A percentile compares a stretch with the other conserved stretches of the same genome.
Evolutionary conservation across 2,797 vertebrate species (phyloP).

Genomic region (Cygnus olor): DNA sequence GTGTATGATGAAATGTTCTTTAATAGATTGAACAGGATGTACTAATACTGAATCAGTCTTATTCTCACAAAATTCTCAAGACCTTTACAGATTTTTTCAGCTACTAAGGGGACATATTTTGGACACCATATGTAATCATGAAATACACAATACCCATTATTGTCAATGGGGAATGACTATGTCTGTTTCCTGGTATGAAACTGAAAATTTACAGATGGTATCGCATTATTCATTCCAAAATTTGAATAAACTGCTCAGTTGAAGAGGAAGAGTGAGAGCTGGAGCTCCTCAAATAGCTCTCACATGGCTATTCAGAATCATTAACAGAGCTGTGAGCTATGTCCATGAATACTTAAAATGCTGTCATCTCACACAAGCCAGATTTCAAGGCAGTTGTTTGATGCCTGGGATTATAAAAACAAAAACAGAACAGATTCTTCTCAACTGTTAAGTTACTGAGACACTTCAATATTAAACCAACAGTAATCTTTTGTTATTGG

Average conservation of each 20-base stretch:
- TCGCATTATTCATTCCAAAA: constrained; percentile 43
- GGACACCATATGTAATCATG: not conserved
- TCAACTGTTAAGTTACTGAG: not conserved
- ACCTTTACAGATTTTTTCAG: not conserved
- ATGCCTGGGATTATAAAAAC: not conserved
- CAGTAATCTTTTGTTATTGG: not conserved
- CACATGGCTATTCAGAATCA: not conserved
- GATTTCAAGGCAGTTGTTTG: not conserved
- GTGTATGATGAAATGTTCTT: not conserved
- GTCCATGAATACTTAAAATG: not conserved
- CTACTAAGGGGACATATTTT: not conserved
- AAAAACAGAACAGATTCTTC: not conserved
- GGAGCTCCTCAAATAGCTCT: constrained; percentile 28
- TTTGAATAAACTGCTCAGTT: constrained; percentile 30
- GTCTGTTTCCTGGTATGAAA: constrained; percentile 23
- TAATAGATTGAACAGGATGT: constrained; percentile 8
- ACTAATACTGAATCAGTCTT: not conserved
- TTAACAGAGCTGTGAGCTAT: not conserved
- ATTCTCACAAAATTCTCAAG: not conserved
- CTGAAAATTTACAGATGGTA: constrained; percentile 52
- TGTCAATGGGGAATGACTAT: not conserved
- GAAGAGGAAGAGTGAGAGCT: constrained; percentile 9
- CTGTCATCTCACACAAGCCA: not conserved
- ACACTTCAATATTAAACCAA: not conserved
- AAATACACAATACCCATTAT: not conserved